A percentile compares a stretch with the other conserved stretches of the same genome.
Conservation (phyloP, 2,113 vertebrate species). For the Euleptes europaea region DNA sequence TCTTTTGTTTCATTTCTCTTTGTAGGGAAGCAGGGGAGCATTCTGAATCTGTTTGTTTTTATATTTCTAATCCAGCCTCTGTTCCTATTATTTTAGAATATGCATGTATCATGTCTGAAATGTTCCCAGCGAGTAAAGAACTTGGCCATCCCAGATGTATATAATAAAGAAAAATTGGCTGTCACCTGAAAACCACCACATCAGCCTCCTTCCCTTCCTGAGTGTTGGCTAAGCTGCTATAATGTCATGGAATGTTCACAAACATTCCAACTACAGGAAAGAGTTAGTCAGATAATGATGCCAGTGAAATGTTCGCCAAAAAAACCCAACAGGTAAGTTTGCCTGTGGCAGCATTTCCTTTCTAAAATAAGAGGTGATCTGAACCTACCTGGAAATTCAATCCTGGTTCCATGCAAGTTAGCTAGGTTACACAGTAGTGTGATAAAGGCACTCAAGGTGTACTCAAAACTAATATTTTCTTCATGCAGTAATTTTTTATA, state of each 20-base stretch:
- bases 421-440: neutral
- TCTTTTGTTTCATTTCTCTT: neutral
- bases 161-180: slow-evolving; percentile 5
- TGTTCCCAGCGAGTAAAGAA: neutral
- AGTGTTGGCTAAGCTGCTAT: neutral
- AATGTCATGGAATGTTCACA: neutral
- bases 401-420: neutral
- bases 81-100: neutral
- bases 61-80: neutral
- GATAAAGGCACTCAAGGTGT: neutral
- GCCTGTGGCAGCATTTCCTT: neutral
- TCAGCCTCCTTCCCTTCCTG: neutral
- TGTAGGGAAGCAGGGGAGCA: neutral
- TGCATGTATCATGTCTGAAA: neutral
- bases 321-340: neutral
- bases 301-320: neutral
- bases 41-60: neutral
- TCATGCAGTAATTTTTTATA: neutral
- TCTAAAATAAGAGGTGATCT: neutral
- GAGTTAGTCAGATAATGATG: neutral
- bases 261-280: neutral
- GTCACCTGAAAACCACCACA: neutral
- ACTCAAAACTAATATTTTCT: neutral
- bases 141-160: neutral
- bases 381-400: neutral